Evolutionary conservation across 2,888 invertebrate species (phyloP).

Genomic region (Latheticus oryzae): DNA sequence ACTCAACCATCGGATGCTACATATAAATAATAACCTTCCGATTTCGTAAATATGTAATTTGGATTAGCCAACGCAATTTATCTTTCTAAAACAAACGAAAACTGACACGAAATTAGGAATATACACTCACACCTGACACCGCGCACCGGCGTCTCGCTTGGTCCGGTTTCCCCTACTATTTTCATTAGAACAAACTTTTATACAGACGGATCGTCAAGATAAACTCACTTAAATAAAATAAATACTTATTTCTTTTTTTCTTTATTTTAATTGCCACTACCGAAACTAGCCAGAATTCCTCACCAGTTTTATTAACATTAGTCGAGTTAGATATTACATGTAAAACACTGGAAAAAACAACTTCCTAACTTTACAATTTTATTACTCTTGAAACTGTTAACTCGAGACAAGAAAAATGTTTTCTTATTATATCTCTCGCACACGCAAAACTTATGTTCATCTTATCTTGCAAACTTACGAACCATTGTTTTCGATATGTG

Average conservation of each 20-base stretch:
- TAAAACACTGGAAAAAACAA: constrained; percentile 22
- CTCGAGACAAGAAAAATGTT: constrained; percentile 5
- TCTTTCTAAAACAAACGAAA: constrained; percentile 12
- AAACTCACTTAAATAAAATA: constrained; percentile 24
- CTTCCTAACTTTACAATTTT: constrained; percentile 21
- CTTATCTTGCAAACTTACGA: constrained; percentile 9
- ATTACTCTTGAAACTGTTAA: constrained; percentile 3
- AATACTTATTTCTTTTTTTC: constrained; percentile 10
- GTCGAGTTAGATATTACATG: constrained; percentile 8
- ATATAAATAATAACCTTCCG: constrained; percentile 38
- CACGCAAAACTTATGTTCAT: constrained; percentile 11
- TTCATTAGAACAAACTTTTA: constrained; percentile 10
- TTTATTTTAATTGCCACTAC: constrained; percentile 17
- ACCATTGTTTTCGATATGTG: constrained; percentile 1
- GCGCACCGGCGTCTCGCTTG: constrained; percentile 1
- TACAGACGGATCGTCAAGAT: constrained; percentile 19
- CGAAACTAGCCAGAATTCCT: constrained; percentile 18
- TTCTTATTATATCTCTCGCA: constrained; percentile 14
- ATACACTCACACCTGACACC: no score
- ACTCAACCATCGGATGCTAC: constrained; percentile 25
- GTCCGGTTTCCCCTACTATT: constrained; percentile 22
- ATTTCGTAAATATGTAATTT: constrained; percentile 29
- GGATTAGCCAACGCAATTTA: constrained; percentile 13
- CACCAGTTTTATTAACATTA: constrained; percentile 10
- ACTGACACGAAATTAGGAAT: no score